These are phyloP conservation scores for Brachyalestes nurse DNA, from an alignment of 2,797 vertebrate genomes.

Conservation along the genomic window DNA sequence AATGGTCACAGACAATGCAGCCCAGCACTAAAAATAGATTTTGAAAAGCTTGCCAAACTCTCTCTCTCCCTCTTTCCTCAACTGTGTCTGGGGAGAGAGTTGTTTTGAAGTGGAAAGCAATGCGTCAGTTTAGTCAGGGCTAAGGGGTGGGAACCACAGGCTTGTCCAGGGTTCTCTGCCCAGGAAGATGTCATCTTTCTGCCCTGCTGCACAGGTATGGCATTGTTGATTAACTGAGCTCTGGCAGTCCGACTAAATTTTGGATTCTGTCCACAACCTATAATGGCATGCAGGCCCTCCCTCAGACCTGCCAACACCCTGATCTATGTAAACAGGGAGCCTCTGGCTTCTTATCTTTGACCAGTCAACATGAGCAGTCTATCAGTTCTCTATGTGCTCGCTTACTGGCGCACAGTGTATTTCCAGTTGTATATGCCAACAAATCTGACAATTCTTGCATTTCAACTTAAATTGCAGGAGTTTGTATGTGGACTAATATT, in stretches of 20 bases:
- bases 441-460: too few relatives aligned
- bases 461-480: too few relatives aligned
- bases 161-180: slow-evolving; percentile 46
- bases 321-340: slow-evolving; percentile 71
- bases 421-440: neutral
- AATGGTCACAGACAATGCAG: slow-evolving; percentile 17
- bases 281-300: slow-evolving; percentile 75
- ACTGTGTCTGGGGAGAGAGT: slow-evolving; percentile 22
- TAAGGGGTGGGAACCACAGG: slow-evolving; percentile 15
- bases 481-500: neutral
- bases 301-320: slow-evolving; percentile 71
- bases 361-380: neutral
- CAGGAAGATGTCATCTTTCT: slow-evolving; percentile 56
- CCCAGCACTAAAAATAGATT: slow-evolving; percentile 44
- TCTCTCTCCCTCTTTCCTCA: slow-evolving; percentile 3
- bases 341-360: slow-evolving; percentile 61
- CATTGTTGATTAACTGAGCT: slow-evolving; percentile 68
- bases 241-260: slow-evolving; percentile 62
- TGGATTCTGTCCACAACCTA: slow-evolving; percentile 68
- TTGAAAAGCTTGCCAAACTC: slow-evolving; percentile 27
- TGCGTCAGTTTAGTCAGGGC: slow-evolving; percentile 52
- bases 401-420: neutral
- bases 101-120: slow-evolving; percentile 56
- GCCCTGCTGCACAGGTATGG: slow-evolving; percentile 59
- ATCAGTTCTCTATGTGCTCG: neutral